Evolutionary conservation across 2,888 invertebrate genomes (phyloP), one percentile per base, ranked within the genome.

Genomic region (Pammene fasciana): DNA sequence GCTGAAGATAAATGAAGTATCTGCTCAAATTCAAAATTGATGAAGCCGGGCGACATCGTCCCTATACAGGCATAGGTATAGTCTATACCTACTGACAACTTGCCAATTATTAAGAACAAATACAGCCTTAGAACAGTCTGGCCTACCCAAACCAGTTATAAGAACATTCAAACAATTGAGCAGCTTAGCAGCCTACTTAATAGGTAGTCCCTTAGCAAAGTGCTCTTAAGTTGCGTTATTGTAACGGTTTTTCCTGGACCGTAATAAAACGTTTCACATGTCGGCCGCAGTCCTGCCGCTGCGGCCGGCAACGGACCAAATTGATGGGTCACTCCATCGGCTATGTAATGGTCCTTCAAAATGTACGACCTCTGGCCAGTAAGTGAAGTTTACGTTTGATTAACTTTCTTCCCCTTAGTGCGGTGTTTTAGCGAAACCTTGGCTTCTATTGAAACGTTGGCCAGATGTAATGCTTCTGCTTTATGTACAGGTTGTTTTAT

Each of bases 281-380:
- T 91, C 90, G 85, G 79, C 81, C 84, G 76, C 89, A 89, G 86
- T 75, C 75, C 81, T 79, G 80, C 84, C 86, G 86, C 87, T 89
- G 90, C 88, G 88, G 86, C 84, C 88, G 88, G 89, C 89, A 85
- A 87, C 86, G 86, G 87, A 82, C 89, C 83, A 89, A 89, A 91
- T 91, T 91, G 90, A 91, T 91, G 89, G 89, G 86, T 88, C 90
- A 86, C 90, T 89, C 89, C 88, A 87, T 89, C 87, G 88, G 82
- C 88, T 86, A 88, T 86, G 89, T 88, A 91, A 90, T 89, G 90
- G 89, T 86, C 88, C 90, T 90, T 90, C 90, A 90, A 89, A 91
- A 88, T 85, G 88, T 85, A 88, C 86, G 86, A 84, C 82, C 88
- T 81, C 82, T 81, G 84, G 87, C 82, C 86, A 87, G 87, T 88